A percentile compares a stretch with the other conserved stretches of the same genome.
phyloP scores from a whole-genome alignment of 1,140 invertebrate species.

The Drosophila lowei region DNA sequence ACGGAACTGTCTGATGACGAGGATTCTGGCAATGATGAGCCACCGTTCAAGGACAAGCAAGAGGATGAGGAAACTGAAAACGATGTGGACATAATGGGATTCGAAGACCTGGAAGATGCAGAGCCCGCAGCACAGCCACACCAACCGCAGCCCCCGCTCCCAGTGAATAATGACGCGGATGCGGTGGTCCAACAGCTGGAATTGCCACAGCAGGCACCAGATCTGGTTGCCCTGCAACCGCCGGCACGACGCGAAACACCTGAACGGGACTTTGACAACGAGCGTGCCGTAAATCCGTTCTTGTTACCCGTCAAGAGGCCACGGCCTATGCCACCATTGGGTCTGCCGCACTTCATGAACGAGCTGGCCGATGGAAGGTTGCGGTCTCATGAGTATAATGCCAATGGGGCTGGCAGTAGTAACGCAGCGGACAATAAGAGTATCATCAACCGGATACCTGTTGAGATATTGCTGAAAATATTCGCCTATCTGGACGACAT shows the following conservation, averaged over 20 bases:
- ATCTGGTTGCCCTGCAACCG: conserved; percentile 7
- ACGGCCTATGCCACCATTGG: conserved; percentile 57
- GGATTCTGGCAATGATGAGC: conserved; percentile 97
- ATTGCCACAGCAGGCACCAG: conserved; percentile 11
- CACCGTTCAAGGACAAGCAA: conserved; percentile 85
- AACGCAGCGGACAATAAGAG: conserved; percentile 30
- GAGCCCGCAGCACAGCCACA: conserved; percentile 35
- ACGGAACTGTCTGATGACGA: conserved; percentile 93
- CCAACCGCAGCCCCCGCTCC: conserved; percentile 16
- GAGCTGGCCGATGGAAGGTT: conserved; percentile 66
- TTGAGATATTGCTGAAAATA: conserved; percentile 91
- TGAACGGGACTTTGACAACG: conserved; percentile 61
- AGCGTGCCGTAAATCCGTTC: conserved; percentile 57
- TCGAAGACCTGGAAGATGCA: conserved; percentile 70
- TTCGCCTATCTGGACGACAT: conserved; percentile 96
- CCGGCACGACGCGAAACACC: conserved; percentile 32
- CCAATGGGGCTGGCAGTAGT: conserved; percentile 3
- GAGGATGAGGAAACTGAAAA: conserved; percentile 84
- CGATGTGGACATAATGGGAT: conserved; percentile 75
- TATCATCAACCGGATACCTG: conserved; percentile 64
- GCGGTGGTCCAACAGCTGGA: conserved; percentile 7
- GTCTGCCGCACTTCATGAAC: conserved; percentile 67
- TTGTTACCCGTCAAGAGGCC: conserved; percentile 74
- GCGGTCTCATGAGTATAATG: conserved; percentile 58
- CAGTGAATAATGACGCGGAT: conserved; percentile 3